Evolutionary conservation across 2,888 invertebrate species (phyloP).

Genomic region (Netelia fuscicornis): DNA sequence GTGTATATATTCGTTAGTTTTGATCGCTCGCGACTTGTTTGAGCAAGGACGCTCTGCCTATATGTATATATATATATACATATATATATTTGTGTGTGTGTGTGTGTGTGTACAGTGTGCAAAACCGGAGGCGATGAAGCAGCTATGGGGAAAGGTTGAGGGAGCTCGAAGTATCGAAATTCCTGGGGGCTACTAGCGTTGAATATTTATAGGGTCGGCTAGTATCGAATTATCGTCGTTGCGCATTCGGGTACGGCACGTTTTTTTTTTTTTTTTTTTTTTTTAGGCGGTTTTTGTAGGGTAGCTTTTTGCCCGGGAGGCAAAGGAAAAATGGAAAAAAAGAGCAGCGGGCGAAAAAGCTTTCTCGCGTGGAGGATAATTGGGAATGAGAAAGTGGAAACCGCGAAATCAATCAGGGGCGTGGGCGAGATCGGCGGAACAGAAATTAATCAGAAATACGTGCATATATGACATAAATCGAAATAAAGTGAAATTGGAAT

Average conservation of each 20-base stretch:
- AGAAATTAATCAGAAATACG: no score
- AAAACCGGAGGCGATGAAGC: slow-evolving; percentile 11
- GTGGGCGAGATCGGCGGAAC: no score
- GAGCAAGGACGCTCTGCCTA: slow-evolving; percentile 4
- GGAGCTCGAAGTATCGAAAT: slow-evolving; percentile 24
- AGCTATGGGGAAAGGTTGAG: no score
- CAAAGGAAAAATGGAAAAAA: no score
- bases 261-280: no score
- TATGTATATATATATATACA: neutral
- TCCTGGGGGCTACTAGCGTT: slow-evolving; percentile 22
- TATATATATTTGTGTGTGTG: neutral
- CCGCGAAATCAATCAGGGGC: neutral
- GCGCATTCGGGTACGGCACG: neutral
- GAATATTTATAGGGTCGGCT: slow-evolving; percentile 59
- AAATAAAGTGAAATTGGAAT: no score
- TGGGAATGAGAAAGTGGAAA: neutral
- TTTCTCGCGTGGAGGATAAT: no score
- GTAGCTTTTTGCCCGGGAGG: no score
- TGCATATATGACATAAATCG: no score
- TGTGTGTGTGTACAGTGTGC: neutral
- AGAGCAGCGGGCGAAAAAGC: no score
- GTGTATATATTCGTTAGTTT: slow-evolving; percentile 26
- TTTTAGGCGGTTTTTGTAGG: no score
- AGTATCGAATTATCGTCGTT: slow-evolving; percentile 62
- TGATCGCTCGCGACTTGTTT: slow-evolving; percentile 13